Conservation (phyloP, 1,140 invertebrate genomes). For the Magallana angulata region DNA sequence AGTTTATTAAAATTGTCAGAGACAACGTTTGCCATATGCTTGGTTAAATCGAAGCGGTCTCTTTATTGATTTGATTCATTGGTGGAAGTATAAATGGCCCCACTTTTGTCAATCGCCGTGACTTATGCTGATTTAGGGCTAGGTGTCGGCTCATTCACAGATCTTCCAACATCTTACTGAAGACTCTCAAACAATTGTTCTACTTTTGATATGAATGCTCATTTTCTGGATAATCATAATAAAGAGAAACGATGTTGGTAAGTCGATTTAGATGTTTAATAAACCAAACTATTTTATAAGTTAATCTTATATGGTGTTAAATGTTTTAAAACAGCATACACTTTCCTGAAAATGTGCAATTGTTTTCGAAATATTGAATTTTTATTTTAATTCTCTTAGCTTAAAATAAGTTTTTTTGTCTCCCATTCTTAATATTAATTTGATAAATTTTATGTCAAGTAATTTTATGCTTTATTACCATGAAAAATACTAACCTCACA, state of each 20-base stretch:
- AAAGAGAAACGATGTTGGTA: not conserved
- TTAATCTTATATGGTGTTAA: no score
- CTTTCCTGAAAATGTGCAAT: no score
- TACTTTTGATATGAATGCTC: not conserved
- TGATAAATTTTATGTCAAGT: no score
- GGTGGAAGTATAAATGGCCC: not conserved
- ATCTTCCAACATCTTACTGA: not conserved
- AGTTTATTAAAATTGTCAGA: constrained; percentile 6
- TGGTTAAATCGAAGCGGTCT: constrained; percentile 23
- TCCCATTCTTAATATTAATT: no score
- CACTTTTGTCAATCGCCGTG: constrained; percentile 26
- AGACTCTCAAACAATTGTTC: not conserved
- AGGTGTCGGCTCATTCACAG: not conserved
- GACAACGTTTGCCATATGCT: constrained; percentile 26
- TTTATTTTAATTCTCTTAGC: no score
- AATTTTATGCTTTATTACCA: no score
- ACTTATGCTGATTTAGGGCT: not conserved
- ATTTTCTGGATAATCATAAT: not conserved
- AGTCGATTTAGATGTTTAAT: not conserved
- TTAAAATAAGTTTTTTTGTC: no score
- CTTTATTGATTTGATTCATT: constrained; percentile 13
- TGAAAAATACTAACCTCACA: no score
- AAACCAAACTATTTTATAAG: no score
- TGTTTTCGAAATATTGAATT: no score
- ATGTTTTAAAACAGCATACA: no score